Conservation (phyloP, 2,797 vertebrate species). For the Scarus forsteni region DNA sequence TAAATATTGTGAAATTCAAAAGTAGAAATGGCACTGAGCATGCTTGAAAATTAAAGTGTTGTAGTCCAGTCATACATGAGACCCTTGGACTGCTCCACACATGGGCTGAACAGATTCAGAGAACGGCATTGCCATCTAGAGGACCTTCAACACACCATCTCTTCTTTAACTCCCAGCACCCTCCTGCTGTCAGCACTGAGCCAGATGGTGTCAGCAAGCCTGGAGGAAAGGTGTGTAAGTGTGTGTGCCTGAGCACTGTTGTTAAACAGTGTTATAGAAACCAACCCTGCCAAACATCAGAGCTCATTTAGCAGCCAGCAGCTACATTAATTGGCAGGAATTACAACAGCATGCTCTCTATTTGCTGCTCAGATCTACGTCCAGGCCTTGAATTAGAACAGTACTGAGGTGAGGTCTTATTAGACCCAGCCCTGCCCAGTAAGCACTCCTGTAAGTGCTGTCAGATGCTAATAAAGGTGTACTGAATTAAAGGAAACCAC, state of each 20-base stretch:
- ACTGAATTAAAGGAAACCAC: slow-evolving; percentile 35
- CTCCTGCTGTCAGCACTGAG: slow-evolving; percentile 12
- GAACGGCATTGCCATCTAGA: slow-evolving; percentile 58
- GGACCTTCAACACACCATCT: slow-evolving; percentile 19
- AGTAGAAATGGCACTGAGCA: too few relatives aligned
- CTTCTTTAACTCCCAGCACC: slow-evolving; percentile 17
- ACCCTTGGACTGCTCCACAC: background rate
- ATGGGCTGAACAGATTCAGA: slow-evolving; percentile 3
- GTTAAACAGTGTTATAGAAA: slow-evolving; percentile 56
- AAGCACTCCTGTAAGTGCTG: slow-evolving; percentile 67
- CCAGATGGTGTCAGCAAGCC: slow-evolving; percentile 51
- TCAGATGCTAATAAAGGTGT: slow-evolving; percentile 72
- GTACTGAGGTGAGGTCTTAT: slow-evolving; percentile 38
- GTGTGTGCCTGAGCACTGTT: slow-evolving; percentile 35
- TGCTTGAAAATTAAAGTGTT: too few relatives aligned
- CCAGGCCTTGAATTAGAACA: slow-evolving; percentile 65
- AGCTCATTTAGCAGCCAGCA: slow-evolving; percentile 64
- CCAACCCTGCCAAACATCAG: slow-evolving; percentile 59
- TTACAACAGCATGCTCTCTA: slow-evolving; percentile 64
- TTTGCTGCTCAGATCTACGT: slow-evolving; percentile 66
- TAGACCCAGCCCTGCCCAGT: slow-evolving; percentile 42
- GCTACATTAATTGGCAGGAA: slow-evolving; percentile 67
- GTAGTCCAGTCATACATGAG: too few relatives aligned
- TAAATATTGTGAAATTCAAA: too few relatives aligned
- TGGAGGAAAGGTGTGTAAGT: slow-evolving; percentile 2